Evolutionary conservation across 2,113 vertebrate species (phyloP).

Genomic region (Brachyhypopomus gauderio): DNA sequence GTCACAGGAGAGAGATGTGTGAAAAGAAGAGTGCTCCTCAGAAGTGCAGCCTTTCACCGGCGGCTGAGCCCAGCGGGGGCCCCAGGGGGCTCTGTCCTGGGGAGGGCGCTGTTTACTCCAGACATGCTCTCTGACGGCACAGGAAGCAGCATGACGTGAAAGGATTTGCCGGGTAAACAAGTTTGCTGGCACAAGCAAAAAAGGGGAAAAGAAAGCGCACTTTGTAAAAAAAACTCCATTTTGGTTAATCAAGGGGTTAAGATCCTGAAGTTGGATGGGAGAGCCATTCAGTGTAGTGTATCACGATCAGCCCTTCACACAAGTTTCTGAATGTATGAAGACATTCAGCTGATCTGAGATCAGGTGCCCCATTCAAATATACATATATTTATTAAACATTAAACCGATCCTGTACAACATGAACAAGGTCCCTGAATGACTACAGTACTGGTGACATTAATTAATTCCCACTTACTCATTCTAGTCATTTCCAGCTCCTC

Average conservation of each 20-base stretch:
- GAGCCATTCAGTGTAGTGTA: background rate
- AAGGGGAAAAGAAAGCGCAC: background rate
- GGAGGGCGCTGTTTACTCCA: no score
- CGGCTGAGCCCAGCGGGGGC: background rate
- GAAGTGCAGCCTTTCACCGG: background rate
- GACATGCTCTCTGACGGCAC: constrained; percentile 28
- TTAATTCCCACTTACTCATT: no score
- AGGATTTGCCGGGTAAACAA: constrained; percentile 45
- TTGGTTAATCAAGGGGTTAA: background rate
- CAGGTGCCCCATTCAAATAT: background rate
- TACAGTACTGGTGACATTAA: background rate
- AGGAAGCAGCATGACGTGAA: constrained; percentile 48
- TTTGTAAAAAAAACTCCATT: background rate
- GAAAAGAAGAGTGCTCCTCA: no score
- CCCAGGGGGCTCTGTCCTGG: no score
- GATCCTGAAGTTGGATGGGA: background rate
- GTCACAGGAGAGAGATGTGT: no score
- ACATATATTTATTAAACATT: background rate
- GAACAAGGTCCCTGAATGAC: background rate
- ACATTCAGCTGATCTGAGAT: background rate
- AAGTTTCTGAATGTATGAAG: background rate
- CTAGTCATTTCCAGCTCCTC: no score
- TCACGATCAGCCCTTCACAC: background rate
- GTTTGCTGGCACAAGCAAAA: constrained; percentile 20
- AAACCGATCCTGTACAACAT: background rate